Evolutionary conservation across 2,888 invertebrate genomes (phyloP).

Genomic region (Bombyx huttoni): DNA sequence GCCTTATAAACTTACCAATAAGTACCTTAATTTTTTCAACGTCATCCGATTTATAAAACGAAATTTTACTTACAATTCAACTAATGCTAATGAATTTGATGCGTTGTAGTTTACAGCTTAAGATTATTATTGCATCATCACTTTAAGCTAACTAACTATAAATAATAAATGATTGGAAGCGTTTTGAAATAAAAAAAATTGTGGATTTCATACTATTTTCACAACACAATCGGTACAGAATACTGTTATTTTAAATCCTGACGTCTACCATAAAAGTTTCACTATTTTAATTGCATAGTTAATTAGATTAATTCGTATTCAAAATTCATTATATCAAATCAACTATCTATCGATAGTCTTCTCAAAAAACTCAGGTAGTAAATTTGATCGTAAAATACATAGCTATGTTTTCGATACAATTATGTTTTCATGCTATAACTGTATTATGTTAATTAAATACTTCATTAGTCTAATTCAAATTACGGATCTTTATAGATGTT

Average conservation of each 20-base stretch:
- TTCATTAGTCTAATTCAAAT: not conserved
- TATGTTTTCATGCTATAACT: not conserved
- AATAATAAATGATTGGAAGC: too few relatives aligned
- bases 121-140: not conserved
- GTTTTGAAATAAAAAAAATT: not conserved
- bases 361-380: not conserved
- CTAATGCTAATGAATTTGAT: not conserved
- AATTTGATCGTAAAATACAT: not conserved
- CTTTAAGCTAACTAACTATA: too few relatives aligned
- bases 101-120: not conserved
- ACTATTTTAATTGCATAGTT: not conserved
- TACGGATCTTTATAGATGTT: not conserved
- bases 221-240: too few relatives aligned
- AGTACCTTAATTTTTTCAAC: conserved; percentile 15
- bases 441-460: not conserved
- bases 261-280: not conserved
- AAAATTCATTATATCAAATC: not conserved
- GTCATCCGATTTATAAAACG: not conserved
- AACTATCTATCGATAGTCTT: too few relatives aligned
- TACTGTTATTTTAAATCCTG: not conserved
- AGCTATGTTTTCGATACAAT: not conserved
- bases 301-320: not conserved
- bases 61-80: not conserved
- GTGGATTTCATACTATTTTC: not conserved
- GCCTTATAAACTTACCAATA: conserved; percentile 25